Evolutionary conservation across 35 echinoderm and acorn worm genomes (phyloP), one percentile per base, ranked within the genome.

Genomic region (Stichopus chloronotus): DNA sequence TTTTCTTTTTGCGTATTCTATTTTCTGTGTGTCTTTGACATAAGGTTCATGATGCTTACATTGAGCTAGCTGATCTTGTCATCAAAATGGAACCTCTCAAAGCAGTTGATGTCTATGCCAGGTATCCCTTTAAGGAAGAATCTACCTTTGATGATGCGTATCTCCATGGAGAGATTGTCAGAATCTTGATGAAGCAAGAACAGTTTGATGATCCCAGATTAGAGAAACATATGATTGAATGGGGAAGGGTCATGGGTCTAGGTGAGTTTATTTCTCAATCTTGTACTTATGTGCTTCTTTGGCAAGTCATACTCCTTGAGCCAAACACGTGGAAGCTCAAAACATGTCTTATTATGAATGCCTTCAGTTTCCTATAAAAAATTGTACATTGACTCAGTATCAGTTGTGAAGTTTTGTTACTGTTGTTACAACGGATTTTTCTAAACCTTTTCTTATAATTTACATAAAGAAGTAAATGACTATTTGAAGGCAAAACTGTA

Each of bases 31-130:
- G 8, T 6, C 25, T 20, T 3, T 71, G 0, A 43, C 30, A 8
- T 24, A 58, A 98, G 97, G 72, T 98, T 63, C 97, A 98, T 88
- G 97, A 98, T 92, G 97, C 97, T 3, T 98, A 98, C 90, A 98
- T 98, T 60, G 97, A 98, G 84, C 80, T 98, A 11, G 97, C 94
- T 76, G 97, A 98, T 24, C 65, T 96, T 25, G 59, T 93, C 4
- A 78, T 98, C 69, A 98, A 98, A 82, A 81, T 65, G 9, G 97
- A 98, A 63, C 97, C 95, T 20, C 82, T 98, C 52, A 93, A 96
- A 84, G 97, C 97, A 2, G 97, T 98, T 6, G 95, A 98, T 88
- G 97, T 98, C 5, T 98, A 98, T 83, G 80, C 95, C 68, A 88
- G 79, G 52, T 98, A 93, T 88, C 97, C 97, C 10, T 98, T 96